Evolutionary conservation across 2,888 invertebrate species (phyloP), one percentile per base, ranked within the genome.

Genomic region (Acanthopleura granulata): DNA sequence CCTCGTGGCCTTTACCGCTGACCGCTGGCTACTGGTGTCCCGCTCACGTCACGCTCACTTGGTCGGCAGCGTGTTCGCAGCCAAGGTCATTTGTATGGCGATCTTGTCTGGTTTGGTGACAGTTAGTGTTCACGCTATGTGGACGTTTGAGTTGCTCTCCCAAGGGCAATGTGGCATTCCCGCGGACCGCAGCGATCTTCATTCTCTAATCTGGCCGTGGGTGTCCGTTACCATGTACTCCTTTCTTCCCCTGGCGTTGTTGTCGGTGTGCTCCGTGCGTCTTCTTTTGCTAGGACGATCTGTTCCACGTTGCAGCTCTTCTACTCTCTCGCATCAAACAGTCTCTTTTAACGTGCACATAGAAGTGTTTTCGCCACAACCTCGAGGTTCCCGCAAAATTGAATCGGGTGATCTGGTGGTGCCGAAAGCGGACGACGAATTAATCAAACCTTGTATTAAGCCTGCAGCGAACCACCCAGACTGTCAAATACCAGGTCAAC

Each of bases 51-150:
- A 82, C 66, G 84, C 85, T 12, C 79, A 79, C 61, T 77, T 79
- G 1, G 78, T 86, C 79, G 87, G 88, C 76, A 85, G 84, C 18
- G 79, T 86, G 29, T 88, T 88, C 78, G 83, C 85, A 77, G 86
- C 88, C 14, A 87, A 87, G 78, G 80, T 85, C 73, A 81, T 83
- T 49, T 81, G 81, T 11, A 76, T 84, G 11, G 81, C 84, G 70
- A 83, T 88, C 29, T 74, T 85, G 22, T 81, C 87, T 18, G 84
- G 85, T 1, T 81, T 88, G 30, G 76, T 85, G 12, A 85, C 85
- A n/a, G 80, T 88, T 70, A 86, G 85, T 74, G 83, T 88, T 40
- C 88, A 88, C 74, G 83, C 87, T 30, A 87, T 88, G 84, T 88
- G 88, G 88, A 87, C 85, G 0, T 87, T 81, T 72, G 84, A 85